phyloP scores from a whole-genome alignment of 2,113 vertebrate species.

The Nesoenas mayeri region DNA sequence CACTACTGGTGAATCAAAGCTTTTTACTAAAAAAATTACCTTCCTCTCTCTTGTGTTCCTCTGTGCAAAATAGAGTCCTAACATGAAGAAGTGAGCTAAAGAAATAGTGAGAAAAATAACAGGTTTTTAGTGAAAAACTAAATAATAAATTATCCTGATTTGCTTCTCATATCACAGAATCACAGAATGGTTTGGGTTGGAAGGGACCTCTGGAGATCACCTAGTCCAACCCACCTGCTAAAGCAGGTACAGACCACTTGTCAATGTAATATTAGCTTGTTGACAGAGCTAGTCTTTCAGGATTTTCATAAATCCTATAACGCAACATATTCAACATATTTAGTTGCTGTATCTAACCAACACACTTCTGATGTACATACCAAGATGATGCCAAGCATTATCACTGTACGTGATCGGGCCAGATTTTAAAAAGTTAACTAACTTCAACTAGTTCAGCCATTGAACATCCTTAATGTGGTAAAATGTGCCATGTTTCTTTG shows the following conservation, averaged over 20 bases:
- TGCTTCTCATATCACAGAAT: neutral
- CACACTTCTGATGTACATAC: neutral
- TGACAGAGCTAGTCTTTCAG: neutral
- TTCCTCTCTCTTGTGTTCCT: neutral
- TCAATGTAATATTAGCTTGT: neutral
- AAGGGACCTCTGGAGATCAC: too few relatives aligned
- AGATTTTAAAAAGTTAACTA: neutral
- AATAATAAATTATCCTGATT: neutral
- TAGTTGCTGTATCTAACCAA: neutral
- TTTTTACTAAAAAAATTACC: neutral
- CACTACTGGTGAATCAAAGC: neutral
- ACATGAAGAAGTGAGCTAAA: neutral
- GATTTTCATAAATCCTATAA: neutral
- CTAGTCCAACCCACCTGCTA: too few relatives aligned
- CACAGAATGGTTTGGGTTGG: too few relatives aligned
- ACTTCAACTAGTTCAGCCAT: neutral
- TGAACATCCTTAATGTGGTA: neutral
- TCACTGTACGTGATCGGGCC: neutral
- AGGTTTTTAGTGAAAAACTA: neutral
- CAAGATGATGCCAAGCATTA: neutral
- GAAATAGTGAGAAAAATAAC: neutral
- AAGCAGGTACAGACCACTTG: neutral
- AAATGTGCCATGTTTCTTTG: neutral
- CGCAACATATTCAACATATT: accelerated
- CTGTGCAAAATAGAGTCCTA: neutral